These are phyloP conservation scores for Littorina saxatilis DNA, from an alignment of 1,140 invertebrate genomes.

Conservation along the genomic window DNA sequence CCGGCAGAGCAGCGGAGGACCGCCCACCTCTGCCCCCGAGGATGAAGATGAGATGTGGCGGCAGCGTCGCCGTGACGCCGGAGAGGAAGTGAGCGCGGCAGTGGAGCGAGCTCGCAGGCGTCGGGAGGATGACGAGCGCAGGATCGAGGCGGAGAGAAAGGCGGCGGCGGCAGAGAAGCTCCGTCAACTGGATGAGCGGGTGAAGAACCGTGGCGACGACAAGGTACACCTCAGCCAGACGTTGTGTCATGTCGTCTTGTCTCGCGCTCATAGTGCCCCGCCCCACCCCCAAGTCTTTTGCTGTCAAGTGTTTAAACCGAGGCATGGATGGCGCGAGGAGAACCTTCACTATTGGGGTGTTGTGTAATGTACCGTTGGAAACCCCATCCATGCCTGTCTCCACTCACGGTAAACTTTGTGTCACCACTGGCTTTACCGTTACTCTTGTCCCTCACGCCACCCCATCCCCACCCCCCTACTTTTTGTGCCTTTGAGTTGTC, in stretches of 20 bases:
- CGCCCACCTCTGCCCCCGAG: conserved; percentile 44
- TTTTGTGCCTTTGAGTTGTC: too few species aligned
- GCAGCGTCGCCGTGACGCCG: conserved; percentile 82
- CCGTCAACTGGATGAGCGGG: conserved; percentile 80
- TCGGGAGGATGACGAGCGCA: conserved; percentile 89
- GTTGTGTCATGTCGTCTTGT: background rate
- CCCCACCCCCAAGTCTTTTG: background rate
- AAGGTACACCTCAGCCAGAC: conserved; percentile 41
- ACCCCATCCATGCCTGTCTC: background rate
- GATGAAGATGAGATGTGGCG: conserved; percentile 85
- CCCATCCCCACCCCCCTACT: too few species aligned
- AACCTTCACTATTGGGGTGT: too few species aligned
- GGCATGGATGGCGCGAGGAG: too few species aligned
- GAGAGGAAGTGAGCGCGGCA: conserved; percentile 83
- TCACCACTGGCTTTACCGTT: too few species aligned
- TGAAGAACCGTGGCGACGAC: conserved; percentile 67
- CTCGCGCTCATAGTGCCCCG: too few species aligned
- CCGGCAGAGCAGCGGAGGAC: conserved; percentile 33
- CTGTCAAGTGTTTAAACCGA: background rate
- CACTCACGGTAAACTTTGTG: too few species aligned
- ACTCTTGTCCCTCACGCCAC: too few species aligned
- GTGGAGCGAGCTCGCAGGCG: conserved; percentile 86
- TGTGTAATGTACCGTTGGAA: background rate
- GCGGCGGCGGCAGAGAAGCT: conserved; percentile 81
- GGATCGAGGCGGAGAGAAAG: conserved; percentile 80